Conservation (phyloP, 2,797 vertebrate species). For the Vultur gryphus region DNA sequence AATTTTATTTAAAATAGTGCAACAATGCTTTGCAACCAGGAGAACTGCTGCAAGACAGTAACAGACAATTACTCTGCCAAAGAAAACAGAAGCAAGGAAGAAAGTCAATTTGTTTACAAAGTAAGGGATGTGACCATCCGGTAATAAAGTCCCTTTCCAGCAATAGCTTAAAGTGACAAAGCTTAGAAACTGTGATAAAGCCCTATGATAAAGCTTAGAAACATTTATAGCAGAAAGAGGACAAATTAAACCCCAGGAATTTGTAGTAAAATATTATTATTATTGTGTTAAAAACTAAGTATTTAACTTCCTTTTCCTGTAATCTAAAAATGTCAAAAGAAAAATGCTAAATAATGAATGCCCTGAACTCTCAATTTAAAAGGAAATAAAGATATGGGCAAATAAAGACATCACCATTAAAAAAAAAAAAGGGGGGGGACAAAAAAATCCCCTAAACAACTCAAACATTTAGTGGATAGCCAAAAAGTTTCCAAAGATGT, state of each 20-base stretch:
- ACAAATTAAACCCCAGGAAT: not conserved
- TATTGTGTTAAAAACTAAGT: not conserved
- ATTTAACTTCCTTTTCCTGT: not conserved
- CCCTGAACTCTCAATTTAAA: not conserved
- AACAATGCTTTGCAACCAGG: not conserved
- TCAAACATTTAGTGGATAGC: not conserved
- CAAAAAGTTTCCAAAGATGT: not conserved
- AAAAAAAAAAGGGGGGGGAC: rapidly evolving
- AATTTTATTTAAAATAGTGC: conserved; percentile 36
- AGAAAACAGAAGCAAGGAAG: conserved; percentile 35
- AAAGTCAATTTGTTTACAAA: conserved; percentile 56
- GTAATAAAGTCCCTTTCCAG: conserved; percentile 38
- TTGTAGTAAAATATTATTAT: not conserved
- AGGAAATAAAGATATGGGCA: not conserved
- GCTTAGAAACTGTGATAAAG: not conserved
- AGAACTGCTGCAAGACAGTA: conserved; percentile 4
- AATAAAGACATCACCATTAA: not conserved
- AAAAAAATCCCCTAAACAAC: rapidly evolving
- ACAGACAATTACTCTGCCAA: conserved; percentile 50
- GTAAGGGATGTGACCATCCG: not conserved
- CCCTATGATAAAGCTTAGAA: not conserved
- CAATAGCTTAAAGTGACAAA: not conserved
- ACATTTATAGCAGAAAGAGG: not conserved
- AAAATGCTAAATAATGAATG: not conserved
- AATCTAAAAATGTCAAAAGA: not conserved